Base-by-base conservation (phyloP, 2,888 invertebrate species). In the Leucophenga maculata region DNA sequence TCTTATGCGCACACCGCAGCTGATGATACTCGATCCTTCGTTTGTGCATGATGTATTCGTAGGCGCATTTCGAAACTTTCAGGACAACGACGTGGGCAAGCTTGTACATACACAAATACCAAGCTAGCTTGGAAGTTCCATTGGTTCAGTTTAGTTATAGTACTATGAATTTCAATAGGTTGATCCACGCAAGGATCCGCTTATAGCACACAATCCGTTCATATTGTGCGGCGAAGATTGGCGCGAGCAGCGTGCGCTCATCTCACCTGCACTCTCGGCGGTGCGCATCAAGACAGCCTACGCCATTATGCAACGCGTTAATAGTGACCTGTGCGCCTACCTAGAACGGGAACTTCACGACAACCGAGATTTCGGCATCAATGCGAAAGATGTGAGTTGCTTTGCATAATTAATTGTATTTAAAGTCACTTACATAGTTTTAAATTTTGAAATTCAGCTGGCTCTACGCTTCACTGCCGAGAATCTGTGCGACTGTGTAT, bases 191-290 rank as follows among this genome's bases (percentile, higher is more conserved):
- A 39, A 39, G 44, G 91, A 91, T 72, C 89, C 89, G 0, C 74
- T 91, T 1, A 76, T 89, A 3, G 86, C 88, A 0, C 87, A 87
- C 72, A 90, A 90, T 86, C 90, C 90, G 0, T 90, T 91, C 73
- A 78, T 88, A 4, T 78, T 91, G 20, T 88, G 86, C 46, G 90
- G 90, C 0, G 83, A 88, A 14, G 86, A 89, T 74, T 91, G 91
- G 91, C 89, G 89, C 48, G 83, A 84, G 6, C 84, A 89, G 8
- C 87, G 91, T 13, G 78, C 85, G 1, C 88, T 90, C 72, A 78
- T 91, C 57, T 89, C 90, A 0, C 89, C 90, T 0, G 88, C 89
- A 9, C 88, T 92, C 68, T 90, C 91, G 11, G 86, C 88, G 14
- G 89, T 88, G 9, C 90, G 90, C 70, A 80, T 87, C 6, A 91